Percentiles rank a stretch among this genome's conserved stretches.
Evolutionary conservation across 2,888 invertebrate species (phyloP).

Genomic region (Busseola fusca): DNA sequence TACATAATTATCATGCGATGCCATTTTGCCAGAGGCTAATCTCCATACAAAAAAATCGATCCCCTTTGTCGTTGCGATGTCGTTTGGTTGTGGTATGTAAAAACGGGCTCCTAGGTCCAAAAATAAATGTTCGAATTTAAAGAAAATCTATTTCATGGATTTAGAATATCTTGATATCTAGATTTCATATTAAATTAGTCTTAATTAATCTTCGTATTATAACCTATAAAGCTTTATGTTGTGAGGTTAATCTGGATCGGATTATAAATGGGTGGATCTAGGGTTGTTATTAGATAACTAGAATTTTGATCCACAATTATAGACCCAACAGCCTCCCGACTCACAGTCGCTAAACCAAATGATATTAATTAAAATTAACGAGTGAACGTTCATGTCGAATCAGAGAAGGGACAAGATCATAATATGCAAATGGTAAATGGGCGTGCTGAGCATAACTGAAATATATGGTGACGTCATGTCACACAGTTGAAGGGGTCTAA

Average conservation of each 20-base stretch:
- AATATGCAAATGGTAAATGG: constrained; percentile 45
- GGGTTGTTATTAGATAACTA: not conserved
- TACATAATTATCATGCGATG: too few species aligned
- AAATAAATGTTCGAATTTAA: constrained; percentile 10
- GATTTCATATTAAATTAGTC: constrained; percentile 10
- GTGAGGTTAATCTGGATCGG: not conserved
- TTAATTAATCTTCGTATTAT: too few species aligned
- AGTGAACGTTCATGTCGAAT: constrained; percentile 25
- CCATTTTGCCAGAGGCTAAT: too few species aligned
- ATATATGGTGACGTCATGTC: constrained; percentile 41
- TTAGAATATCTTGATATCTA: constrained; percentile 22
- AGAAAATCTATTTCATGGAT: constrained; percentile 5
- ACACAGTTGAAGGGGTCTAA: constrained; percentile 39
- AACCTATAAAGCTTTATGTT: not conserved
- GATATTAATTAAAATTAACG: constrained; percentile 29
- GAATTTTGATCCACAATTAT: constrained; percentile 4
- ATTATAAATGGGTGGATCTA: not conserved
- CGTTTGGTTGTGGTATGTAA: not conserved
- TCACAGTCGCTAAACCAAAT: constrained; percentile 12
- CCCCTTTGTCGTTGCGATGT: not conserved
- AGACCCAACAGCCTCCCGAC: constrained; percentile 6
- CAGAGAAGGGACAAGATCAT: constrained; percentile 34
- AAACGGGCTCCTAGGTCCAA: not conserved
- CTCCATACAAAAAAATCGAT: too few species aligned
- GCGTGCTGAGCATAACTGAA: constrained; percentile 29